These are phyloP conservation scores for Novumbra hubbsi DNA, from an alignment of 2,797 vertebrate species.

Conservation along the genomic window DNA sequence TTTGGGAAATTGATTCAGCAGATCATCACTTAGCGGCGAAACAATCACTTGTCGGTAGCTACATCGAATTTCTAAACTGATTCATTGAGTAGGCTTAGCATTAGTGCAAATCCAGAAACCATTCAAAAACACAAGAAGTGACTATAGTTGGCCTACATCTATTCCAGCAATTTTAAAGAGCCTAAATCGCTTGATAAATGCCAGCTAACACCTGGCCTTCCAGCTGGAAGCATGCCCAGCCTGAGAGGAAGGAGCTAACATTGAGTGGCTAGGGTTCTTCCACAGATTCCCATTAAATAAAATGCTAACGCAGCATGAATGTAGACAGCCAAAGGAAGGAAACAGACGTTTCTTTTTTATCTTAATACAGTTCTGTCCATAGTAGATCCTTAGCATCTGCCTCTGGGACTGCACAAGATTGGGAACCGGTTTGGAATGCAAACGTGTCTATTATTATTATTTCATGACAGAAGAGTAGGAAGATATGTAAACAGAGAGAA, in stretches of 20 bases:
- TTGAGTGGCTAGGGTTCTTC: conserved; percentile 7
- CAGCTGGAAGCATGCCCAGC: conserved; percentile 19
- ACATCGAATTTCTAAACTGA: neutral
- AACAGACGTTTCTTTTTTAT: conserved; percentile 15
- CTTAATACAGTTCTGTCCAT: neutral
- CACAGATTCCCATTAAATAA: conserved; percentile 42
- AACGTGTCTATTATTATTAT: too few species aligned
- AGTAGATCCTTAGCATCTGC: neutral
- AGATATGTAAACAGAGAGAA: too few species aligned
- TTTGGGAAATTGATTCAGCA: conserved; percentile 45
- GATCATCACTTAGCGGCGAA: conserved; percentile 45
- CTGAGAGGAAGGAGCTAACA: neutral
- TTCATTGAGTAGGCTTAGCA: conserved; percentile 10
- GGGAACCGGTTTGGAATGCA: too few species aligned
- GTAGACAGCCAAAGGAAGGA: conserved; percentile 33
- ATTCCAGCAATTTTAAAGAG: conserved; percentile 9
- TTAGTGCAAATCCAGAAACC: conserved; percentile 33
- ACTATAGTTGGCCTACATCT: conserved; percentile 9
- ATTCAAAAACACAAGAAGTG: conserved; percentile 26
- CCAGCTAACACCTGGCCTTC: conserved; percentile 24
- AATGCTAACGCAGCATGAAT: conserved; percentile 29
- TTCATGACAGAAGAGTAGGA: too few species aligned
- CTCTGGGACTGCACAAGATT: too few species aligned
- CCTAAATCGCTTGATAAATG: conserved; percentile 34
- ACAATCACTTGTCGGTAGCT: conserved; percentile 29